Evolutionary conservation across 2,797 vertebrate species (phyloP).

Genomic region (Mycteria americana): DNA sequence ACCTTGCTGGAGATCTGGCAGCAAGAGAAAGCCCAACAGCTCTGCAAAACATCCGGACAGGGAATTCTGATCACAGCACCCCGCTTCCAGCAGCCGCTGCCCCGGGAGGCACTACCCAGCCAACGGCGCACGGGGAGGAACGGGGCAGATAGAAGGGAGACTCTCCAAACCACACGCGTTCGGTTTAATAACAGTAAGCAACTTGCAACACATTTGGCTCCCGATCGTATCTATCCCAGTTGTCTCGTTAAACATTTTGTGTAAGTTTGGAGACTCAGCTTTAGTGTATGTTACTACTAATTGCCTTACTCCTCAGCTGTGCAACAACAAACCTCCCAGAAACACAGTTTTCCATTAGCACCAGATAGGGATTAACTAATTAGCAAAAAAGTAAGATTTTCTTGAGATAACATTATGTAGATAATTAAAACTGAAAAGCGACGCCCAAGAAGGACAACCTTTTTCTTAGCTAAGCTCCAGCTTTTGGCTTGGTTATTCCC

Average conservation of each 20-base stretch:
- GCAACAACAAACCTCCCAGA: conserved; percentile 39
- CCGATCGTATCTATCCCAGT: background rate
- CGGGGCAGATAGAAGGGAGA: background rate
- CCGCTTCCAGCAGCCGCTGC: background rate
- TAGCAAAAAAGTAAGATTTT: conserved; percentile 21
- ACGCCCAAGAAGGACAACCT: background rate
- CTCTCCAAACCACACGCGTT: background rate
- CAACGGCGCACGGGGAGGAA: background rate
- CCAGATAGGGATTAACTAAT: conserved; percentile 38
- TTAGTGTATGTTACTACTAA: conserved; percentile 23
- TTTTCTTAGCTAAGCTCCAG: background rate
- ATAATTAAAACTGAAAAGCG: conserved; percentile 17
- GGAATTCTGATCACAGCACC: background rate
- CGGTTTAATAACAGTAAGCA: background rate
- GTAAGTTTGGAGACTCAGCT: conserved; percentile 44
- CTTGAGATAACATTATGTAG: background rate
- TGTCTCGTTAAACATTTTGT: conserved; percentile 55
- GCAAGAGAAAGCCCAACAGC: background rate
- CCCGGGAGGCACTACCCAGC: background rate
- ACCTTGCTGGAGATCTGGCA: background rate
- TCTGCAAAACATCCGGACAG: background rate
- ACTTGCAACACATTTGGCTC: conserved; percentile 25
- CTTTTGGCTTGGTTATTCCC: background rate
- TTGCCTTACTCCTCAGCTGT: conserved; percentile 54
- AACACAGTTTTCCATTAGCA: conserved; percentile 8